These are phyloP conservation scores for Elysia crispata DNA, from an alignment of 2,888 invertebrate species.

Conservation along the genomic window DNA sequence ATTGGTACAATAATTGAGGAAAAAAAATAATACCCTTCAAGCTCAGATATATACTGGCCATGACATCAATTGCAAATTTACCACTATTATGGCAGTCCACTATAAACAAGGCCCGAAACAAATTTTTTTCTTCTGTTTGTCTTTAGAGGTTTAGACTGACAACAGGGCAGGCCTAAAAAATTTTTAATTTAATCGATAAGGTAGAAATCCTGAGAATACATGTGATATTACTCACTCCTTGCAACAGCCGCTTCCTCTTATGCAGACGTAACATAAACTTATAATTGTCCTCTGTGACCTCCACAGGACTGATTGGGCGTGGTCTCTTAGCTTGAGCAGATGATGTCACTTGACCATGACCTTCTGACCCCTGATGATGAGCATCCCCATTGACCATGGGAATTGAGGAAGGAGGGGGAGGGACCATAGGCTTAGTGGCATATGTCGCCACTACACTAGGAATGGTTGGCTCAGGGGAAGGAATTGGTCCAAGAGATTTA, in stretches of 20 bases:
- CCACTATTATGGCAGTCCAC: too few relatives aligned
- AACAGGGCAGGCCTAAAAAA: too few relatives aligned
- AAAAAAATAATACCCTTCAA: too few relatives aligned
- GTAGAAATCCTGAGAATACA: too few relatives aligned
- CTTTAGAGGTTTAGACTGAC: too few relatives aligned
- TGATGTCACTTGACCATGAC: neutral
- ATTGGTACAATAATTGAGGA: too few relatives aligned
- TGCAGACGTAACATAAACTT: constrained; percentile 65
- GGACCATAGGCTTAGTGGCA: constrained; percentile 57
- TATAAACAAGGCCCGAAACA: too few relatives aligned
- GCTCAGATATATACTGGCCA: too few relatives aligned
- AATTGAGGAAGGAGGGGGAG: too few relatives aligned
- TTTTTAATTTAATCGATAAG: too few relatives aligned
- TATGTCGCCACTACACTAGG: constrained; percentile 69
- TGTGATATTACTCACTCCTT: constrained; percentile 14
- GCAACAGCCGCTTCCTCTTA: constrained; percentile 56
- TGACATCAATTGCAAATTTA: too few relatives aligned
- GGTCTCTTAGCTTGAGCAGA: constrained; percentile 54
- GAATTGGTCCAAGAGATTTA: constrained; percentile 67
- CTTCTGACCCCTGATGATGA: neutral
- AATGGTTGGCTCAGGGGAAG: constrained; percentile 70
- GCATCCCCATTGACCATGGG: constrained; percentile 60
- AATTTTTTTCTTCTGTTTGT: too few relatives aligned
- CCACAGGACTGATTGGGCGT: constrained; percentile 68
- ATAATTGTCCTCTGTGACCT: constrained; percentile 69